phyloP scores from a whole-genome alignment of 2,797 vertebrate genomes.

The Moxostoma hubbsi region DNA sequence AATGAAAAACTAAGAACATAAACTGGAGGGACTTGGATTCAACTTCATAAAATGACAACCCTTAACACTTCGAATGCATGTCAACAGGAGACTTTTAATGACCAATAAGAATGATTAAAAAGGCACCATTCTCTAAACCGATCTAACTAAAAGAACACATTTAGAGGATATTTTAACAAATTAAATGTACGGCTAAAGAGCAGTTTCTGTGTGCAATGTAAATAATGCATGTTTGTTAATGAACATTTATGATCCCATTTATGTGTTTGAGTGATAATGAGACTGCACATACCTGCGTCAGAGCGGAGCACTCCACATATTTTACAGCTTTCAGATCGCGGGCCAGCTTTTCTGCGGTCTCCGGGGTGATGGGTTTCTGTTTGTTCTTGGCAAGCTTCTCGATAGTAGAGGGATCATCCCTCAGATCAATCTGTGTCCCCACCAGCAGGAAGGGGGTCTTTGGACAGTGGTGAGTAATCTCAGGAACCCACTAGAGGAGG shows the following conservation, averaged over 20 bases:
- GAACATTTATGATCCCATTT: not conserved
- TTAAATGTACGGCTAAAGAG: not conserved
- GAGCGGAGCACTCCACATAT: constrained; percentile 84
- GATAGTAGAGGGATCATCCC: constrained; percentile 83
- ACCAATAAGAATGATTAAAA: not conserved
- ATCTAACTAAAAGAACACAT: not conserved
- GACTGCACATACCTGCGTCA: constrained; percentile 76
- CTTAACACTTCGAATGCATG: not conserved
- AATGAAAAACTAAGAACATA: not conserved
- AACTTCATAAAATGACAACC: not conserved
- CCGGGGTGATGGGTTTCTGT: constrained; percentile 82
- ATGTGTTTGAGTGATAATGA: not conserved
- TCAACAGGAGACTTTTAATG: not conserved
- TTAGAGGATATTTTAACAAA: not conserved
- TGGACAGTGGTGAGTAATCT: constrained; percentile 86
- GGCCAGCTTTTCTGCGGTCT: constrained; percentile 82
- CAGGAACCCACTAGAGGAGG: constrained; percentile 79
- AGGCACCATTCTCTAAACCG: not conserved
- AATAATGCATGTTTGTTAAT: not conserved
- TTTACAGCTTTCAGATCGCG: constrained; percentile 84
- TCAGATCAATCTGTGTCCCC: constrained; percentile 83
- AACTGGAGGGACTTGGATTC: constrained; percentile 1
- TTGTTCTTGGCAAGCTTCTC: constrained; percentile 87
- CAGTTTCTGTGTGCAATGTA: constrained; percentile 7
- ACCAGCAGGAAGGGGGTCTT: constrained; percentile 86